These are phyloP conservation scores for Sarcophaga caerulescens DNA, from an alignment of 2,888 invertebrate species.

Conservation along the genomic window DNA sequence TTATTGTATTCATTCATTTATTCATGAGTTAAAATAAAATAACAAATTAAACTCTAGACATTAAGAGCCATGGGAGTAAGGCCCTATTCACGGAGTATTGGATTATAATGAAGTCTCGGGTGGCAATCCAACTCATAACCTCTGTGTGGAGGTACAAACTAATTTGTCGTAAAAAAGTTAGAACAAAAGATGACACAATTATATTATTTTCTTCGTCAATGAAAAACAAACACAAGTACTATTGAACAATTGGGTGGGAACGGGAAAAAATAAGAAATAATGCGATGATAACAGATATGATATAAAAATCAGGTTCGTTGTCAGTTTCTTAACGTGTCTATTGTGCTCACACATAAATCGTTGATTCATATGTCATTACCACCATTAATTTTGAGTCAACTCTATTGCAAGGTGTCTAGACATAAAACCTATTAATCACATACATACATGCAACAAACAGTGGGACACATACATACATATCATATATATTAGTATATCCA, in stretches of 20 bases:
- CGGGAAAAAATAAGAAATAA: not conserved
- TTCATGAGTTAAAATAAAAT: no score
- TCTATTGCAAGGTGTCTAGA: constrained; percentile 66
- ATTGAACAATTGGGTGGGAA: no score
- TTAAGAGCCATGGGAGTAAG: no score
- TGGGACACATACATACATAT: not conserved
- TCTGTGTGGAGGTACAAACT: no score
- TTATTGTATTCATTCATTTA: no score
- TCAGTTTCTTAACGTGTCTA: not conserved
- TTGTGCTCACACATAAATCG: not conserved
- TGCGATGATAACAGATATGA: not conserved
- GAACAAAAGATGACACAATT: no score
- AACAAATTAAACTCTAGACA: no score
- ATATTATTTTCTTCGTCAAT: no score
- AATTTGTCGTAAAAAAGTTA: no score
- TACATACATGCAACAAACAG: constrained; percentile 47
- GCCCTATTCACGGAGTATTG: no score
- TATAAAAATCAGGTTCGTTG: constrained; percentile 16
- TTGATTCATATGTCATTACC: constrained; percentile 56
- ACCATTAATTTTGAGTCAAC: constrained; percentile 54
- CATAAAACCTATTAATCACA: constrained; percentile 67
- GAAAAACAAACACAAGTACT: not conserved
- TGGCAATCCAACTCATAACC: no score
- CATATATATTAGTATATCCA: not conserved
- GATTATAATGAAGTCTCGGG: no score